Base-by-base conservation (phyloP, 2,797 vertebrate genomes). In the Sebastiscus tertius region DNA sequence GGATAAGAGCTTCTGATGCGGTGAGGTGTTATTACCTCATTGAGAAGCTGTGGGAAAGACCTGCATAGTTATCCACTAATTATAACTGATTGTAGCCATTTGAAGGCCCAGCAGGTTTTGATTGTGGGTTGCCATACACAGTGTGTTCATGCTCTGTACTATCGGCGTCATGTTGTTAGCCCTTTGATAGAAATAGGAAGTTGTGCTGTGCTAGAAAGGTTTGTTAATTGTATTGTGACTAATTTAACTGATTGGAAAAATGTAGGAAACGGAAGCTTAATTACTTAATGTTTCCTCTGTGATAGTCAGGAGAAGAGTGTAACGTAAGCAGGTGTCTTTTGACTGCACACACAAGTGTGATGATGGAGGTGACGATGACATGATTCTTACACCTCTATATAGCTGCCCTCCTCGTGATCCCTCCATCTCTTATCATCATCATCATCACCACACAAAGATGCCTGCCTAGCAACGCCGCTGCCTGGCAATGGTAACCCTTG, bases 381-480 rank as follows among this genome's bases (percentile, higher is more conserved):
- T 69, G 67, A 54, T 27, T 75, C 72, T 85, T 82, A 36, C 68
- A 42, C 83, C 65, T 63, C 68, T 36, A 26, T 74, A 49, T 69
- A 70, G 72, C 80, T 22, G 31, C 58, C 72, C 66, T 77, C 55
- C 49, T 67, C 1, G 0, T 73, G 82, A 84, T 80, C 81, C 39
- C 29, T 42, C 29, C 52, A 77, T 84, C 71, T 49, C 59, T 86
- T 69, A 52, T 68, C 61, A 66, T 42, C 39, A 42, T 79, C 72
- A 80, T 79, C 72, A 80, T 85, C 79, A 81, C 83, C 85, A 83
- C 61, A 60, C 67, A 56, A 60, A 59, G 76, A 58, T 63, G 75
- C 83, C 87, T 89, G 81, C 91, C 75, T 92, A 87, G 89, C 93
- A 94, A 94, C 91, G 5, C 64, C 67, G 72, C 89, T 92, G 94